Evolutionary conservation across 2,113 vertebrate species (phyloP).

Genomic region (Hyaena hyaena): DNA sequence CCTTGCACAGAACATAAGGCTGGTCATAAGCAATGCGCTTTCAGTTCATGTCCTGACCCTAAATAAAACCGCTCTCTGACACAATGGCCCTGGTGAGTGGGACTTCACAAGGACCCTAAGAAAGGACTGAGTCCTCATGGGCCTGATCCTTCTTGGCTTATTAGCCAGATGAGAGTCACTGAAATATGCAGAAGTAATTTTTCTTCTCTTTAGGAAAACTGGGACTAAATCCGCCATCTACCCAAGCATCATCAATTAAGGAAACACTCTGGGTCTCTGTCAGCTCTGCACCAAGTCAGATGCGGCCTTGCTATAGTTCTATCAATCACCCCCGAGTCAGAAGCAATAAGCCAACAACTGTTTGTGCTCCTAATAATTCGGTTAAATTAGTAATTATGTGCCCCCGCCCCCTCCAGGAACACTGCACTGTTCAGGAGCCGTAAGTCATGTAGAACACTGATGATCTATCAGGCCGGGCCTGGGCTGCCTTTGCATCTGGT

Average conservation of each 20-base stretch:
- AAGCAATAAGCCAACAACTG: slow-evolving; percentile 68
- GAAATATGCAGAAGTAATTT: neutral
- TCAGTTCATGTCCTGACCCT: neutral
- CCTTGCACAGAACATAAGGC: neutral
- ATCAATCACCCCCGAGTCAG: slow-evolving; percentile 58
- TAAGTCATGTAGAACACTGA: slow-evolving; percentile 55
- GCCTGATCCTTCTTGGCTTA: neutral
- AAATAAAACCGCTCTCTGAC: neutral
- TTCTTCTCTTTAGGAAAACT: neutral
- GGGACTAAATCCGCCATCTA: neutral
- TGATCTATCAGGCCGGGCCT: neutral
- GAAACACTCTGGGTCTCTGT: neutral
- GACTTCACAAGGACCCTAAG: neutral
- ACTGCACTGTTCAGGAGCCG: neutral
- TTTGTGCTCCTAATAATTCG: slow-evolving; percentile 72
- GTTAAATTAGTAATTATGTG: slow-evolving; percentile 66
- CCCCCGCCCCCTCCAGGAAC: neutral
- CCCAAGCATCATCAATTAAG: slow-evolving; percentile 3
- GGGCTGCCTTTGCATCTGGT: slow-evolving; percentile 61
- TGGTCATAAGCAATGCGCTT: neutral
- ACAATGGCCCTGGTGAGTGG: neutral
- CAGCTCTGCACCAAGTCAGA: neutral
- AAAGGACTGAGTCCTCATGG: neutral
- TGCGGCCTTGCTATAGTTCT: neutral
- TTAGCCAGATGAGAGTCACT: neutral